Conservation (phyloP, 2,113 vertebrate species). For the Cacatua alba region DNA sequence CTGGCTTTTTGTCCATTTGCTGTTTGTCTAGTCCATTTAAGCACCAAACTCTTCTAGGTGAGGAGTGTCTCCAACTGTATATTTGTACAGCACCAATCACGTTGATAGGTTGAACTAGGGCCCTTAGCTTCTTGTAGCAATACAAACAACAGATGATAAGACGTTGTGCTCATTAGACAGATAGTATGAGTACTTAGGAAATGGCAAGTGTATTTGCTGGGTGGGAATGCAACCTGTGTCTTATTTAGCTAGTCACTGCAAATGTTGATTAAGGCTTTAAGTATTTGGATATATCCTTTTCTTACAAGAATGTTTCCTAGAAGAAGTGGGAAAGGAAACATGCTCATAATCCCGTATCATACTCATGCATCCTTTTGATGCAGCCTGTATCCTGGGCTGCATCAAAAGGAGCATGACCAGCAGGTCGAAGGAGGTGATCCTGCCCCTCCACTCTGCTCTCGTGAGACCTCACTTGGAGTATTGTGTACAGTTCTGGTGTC, state of each 20-base stretch:
- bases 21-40: neutral
- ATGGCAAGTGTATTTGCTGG: neutral
- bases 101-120: neutral
- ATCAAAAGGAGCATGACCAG: too few relatives aligned
- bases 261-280: neutral
- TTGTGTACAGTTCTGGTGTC: too few relatives aligned
- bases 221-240: neutral
- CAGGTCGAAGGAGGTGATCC: too few relatives aligned
- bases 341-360: neutral
- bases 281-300: neutral
- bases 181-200: neutral
- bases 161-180: neutral
- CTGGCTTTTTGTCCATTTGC: neutral
- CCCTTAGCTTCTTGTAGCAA: neutral
- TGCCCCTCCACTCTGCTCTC: too few relatives aligned
- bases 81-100: neutral
- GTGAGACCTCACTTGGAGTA: too few relatives aligned
- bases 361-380: too few relatives aligned
- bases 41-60: neutral
- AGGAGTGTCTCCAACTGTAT: neutral
- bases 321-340: neutral
- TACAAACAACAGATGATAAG: conserved; percentile 35
- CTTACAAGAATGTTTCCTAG: neutral
- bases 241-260: neutral
- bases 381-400: too few relatives aligned